Conservation (phyloP, 1,140 invertebrate genomes). For the Drosophila virilis region DNA sequence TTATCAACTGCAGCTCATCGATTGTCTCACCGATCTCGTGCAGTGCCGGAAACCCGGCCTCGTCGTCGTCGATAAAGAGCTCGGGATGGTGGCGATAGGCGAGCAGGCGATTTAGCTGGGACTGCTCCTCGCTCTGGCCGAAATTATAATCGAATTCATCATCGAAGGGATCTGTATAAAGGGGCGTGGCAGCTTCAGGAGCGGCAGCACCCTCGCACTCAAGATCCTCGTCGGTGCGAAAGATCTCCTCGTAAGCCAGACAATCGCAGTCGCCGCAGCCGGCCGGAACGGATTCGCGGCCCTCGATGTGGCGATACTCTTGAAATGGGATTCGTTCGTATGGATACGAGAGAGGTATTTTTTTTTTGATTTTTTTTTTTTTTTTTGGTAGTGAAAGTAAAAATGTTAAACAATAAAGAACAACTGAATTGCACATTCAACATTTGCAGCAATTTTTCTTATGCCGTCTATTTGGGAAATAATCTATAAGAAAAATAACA, state of each 20-base stretch:
- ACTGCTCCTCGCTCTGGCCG: constrained; percentile 63
- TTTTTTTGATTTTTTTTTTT: constrained; percentile 28
- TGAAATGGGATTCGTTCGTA: constrained; percentile 16
- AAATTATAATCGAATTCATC: constrained; percentile 56
- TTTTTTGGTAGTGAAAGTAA: constrained; percentile 37
- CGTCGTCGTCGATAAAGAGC: constrained; percentile 79
- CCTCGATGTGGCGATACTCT: constrained; percentile 81
- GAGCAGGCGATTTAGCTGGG: constrained; percentile 72
- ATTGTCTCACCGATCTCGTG: constrained; percentile 84
- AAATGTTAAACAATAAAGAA: constrained; percentile 56
- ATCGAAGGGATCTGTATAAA: constrained; percentile 21
- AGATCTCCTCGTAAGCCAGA: constrained; percentile 66
- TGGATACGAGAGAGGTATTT: constrained; percentile 18
- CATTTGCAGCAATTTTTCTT: constrained; percentile 81
- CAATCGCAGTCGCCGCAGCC: constrained; percentile 63
- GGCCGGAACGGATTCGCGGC: constrained; percentile 59
- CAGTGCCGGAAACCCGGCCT: constrained; percentile 75
- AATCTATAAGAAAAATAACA: constrained; percentile 75
- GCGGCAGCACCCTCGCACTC: constrained; percentile 60
- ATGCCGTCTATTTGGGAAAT: constrained; percentile 82
- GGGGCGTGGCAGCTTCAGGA: constrained; percentile 2
- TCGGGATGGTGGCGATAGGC: constrained; percentile 76
- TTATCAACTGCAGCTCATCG: constrained; percentile 83
- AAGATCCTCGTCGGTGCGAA: constrained; percentile 68
- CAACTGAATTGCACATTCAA: constrained; percentile 53